Conservation (phyloP, 2,113 vertebrate species). For the Daubentonia madagascariensis region DNA sequence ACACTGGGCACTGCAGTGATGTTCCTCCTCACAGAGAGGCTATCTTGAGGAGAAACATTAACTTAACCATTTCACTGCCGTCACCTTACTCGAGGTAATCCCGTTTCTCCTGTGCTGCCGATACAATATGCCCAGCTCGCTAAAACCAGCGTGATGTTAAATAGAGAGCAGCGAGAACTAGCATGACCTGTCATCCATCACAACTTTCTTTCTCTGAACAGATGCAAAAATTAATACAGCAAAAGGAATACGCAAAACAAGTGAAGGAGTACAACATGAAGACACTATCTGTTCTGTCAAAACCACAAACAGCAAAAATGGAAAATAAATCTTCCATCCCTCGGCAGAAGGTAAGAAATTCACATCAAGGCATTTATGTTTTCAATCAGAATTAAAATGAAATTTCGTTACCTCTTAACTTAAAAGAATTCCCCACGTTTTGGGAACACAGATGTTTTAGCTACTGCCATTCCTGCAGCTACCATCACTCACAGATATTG, state of each 20-base stretch:
- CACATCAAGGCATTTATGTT: background rate
- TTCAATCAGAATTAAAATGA: background rate
- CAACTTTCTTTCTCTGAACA: conserved; percentile 73
- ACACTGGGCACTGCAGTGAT: background rate
- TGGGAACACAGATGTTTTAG: background rate
- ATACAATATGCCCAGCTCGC: fast-evolving
- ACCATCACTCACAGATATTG: background rate
- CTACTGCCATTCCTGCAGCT: background rate
- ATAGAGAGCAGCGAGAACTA: background rate
- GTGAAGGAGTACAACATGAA: conserved; percentile 90
- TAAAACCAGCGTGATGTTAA: background rate
- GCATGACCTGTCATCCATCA: background rate
- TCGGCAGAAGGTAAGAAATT: conserved; percentile 81
- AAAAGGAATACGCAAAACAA: conserved; percentile 90
- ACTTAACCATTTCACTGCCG: background rate
- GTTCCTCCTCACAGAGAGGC: background rate
- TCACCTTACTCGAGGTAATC: background rate
- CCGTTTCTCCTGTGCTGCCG: background rate
- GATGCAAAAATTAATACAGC: conserved; percentile 89
- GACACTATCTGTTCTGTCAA: conserved; percentile 74
- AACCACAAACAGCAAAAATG: conserved; percentile 73
- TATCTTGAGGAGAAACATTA: background rate
- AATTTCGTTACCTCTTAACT: background rate
- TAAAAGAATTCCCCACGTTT: background rate
- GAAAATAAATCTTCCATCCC: conserved; percentile 50